Evolutionary conservation across 2,797 vertebrate genomes (phyloP), one percentile per base, ranked within the genome.

Genomic region (Hydrocynus forskahlii): DNA sequence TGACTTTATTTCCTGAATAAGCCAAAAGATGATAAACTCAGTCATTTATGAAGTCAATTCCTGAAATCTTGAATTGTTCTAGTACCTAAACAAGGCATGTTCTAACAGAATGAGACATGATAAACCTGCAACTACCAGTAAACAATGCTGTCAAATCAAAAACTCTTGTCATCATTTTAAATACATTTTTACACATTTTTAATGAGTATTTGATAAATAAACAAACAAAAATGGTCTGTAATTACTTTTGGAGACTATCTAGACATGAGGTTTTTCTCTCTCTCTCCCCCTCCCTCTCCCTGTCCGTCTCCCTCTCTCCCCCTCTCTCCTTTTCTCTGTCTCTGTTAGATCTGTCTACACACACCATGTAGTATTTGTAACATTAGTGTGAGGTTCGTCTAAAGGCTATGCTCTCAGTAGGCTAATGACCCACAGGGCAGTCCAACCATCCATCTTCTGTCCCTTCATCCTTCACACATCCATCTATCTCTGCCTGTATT

Each of bases 341-440:
- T 71, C 86, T 76, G 84, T 87, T 17, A 38, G 54, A 88, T 90
- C 85, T 79, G 87, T 89, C 90, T 93, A 81, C 81, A 80, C 81
- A 80, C 77, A 75, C 14, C 59, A 64, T 88, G 90, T 73, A 85
- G 90, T 92, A 94, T 94, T 92, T 93, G 68, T 79, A 62, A 62
- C 0, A 7, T 4, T 45, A 54, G 87, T 90, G 93, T 85, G 81
- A 94, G 83, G 81, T 91, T 84, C 87, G 81, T 68, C 7, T 55
- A 83, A 81, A 67, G 69, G 63, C 69, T 85, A 68, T 57, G 38
- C 79, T 81, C 62, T 1, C 77, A 67, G n/a, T 75, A 69, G 62
- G 57, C 68, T 80, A 71, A 35, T 48, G 81, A 48, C 7, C 55
- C 17, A 2, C 48, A 62, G 85, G 81, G 84, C 63, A 81, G 80